Evolutionary conservation across 92 coral and sea anemone genomes (phyloP).

Genomic region (Phenganax stokvisi): DNA sequence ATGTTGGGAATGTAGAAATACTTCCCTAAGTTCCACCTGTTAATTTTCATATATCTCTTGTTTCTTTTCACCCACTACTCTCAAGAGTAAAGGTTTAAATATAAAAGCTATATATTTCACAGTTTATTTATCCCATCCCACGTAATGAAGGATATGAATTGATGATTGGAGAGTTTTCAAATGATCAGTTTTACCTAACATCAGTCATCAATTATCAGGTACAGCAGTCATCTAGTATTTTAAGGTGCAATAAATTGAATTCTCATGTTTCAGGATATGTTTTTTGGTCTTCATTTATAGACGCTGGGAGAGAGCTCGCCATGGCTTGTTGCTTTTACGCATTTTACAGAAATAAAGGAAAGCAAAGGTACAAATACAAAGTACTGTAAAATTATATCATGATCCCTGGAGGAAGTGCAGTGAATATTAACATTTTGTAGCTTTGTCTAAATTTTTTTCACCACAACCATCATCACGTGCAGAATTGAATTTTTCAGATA

Average conservation of each 20-base stretch:
- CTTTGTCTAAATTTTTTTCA: too few species aligned
- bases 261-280: neutral
- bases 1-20: too few species aligned
- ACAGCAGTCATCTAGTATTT: neutral
- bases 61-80: neutral
- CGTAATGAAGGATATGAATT: conserved; percentile 85
- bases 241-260: neutral
- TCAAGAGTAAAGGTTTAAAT: neutral
- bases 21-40: too few species aligned
- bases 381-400: too few species aligned
- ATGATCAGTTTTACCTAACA: conserved; percentile 75
- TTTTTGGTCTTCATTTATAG: conserved; percentile 40
- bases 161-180: conserved; percentile 80
- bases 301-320: conserved; percentile 83
- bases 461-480: too few species aligned
- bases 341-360: conserved; percentile 77
- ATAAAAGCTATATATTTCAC: conserved; percentile 19
- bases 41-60: neutral
- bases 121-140: conserved; percentile 90
- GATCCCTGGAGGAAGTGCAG: too few species aligned
- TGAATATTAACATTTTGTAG: too few species aligned
- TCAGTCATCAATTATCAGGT: conserved; percentile 91
- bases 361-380: conserved; percentile 54
- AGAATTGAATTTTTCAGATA: too few species aligned
- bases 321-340: conserved; percentile 83